Percentiles rank a stretch among this genome's conserved stretches.
Conservation (phyloP, 2,888 invertebrate species). For the Ophion ellenae region DNA sequence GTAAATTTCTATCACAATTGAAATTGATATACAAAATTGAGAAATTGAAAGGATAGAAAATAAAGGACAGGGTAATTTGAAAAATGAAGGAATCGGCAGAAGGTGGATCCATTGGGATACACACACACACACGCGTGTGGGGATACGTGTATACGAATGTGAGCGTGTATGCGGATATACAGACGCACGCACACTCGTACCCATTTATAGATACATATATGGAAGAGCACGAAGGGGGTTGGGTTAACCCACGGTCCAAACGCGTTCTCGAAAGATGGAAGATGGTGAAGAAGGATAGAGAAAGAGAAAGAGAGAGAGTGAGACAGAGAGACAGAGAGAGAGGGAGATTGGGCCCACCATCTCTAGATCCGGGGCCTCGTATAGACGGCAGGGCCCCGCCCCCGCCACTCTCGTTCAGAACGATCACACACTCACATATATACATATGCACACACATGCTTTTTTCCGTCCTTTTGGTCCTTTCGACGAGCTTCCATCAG, state of each 20-base stretch:
- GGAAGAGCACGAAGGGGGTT: constrained; percentile 74
- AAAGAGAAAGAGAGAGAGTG: constrained; percentile 34
- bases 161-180: no score
- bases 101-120: constrained; percentile 73
- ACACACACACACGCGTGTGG: neutral
- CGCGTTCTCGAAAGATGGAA: constrained; percentile 74
- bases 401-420: constrained; percentile 77
- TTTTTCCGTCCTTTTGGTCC: constrained; percentile 72
- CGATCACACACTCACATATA: constrained; percentile 49
- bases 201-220: constrained; percentile 19
- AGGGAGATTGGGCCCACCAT: constrained; percentile 75
- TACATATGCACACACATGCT: constrained; percentile 70
- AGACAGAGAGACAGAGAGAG: constrained; percentile 31
- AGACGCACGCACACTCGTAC: neutral
- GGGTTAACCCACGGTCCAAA: constrained; percentile 73
- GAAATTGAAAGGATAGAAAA: constrained; percentile 6
- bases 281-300: constrained; percentile 79
- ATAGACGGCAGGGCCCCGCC: constrained; percentile 79
- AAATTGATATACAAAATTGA: neutral
- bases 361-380: constrained; percentile 80
- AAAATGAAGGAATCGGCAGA: constrained; percentile 72
- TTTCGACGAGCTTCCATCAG: constrained; percentile 72
- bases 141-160: constrained; percentile 8
- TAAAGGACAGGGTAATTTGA: constrained; percentile 13
- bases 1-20: neutral